Evolutionary conservation across 2,797 vertebrate species (phyloP), one percentile per base, ranked within the genome.

Genomic region (Podargus strigoides): DNA sequence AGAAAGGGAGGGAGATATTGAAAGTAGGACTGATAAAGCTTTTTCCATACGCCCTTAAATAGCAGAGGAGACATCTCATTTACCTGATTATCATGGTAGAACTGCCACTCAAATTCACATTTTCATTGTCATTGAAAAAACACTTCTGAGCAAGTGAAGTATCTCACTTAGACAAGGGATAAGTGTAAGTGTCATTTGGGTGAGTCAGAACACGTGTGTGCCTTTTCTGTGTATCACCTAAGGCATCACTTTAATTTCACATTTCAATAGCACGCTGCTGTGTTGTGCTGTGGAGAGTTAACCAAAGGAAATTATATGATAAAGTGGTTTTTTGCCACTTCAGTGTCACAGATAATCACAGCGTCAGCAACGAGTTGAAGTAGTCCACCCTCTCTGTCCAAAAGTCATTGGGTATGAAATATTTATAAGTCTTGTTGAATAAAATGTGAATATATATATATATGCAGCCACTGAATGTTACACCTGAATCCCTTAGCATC

Each of bases 321-420:
- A 21, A 89, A 74, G 39, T 50, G 56, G 4, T 8, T 91, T 94
- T 94, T 70, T 87, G 27, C 12, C 34, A 67, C 44, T 66, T 87
- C 27, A 58, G 8, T 46, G 27, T 78, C 44, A 50, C 24, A 62
- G n/a, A 46, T 46, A 62, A 64, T 70, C 64, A 58, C 36, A 68
- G 41, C 42, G n/a, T n/a, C n/a, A 74, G 32, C 34, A 56, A 46
- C 8, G 62, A 6, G 5, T 8, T 74, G 44, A 28, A 14, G 21
- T 49, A 60, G 27, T 47, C 49, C 20, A 37, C 16, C 13, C 24
- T 67, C 32, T 72, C 39, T 74, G 12, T 28, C 64, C 62, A 69
- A 84, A 81, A 44, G 37, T 14, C 19, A 69, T 9, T 46, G 17
- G 4, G 30, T 77, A 56, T 78, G 50, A 90, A 90, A 83, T 28